phyloP scores from a whole-genome alignment of 1,140 invertebrate species.

The Drosophila aff. region DNA sequence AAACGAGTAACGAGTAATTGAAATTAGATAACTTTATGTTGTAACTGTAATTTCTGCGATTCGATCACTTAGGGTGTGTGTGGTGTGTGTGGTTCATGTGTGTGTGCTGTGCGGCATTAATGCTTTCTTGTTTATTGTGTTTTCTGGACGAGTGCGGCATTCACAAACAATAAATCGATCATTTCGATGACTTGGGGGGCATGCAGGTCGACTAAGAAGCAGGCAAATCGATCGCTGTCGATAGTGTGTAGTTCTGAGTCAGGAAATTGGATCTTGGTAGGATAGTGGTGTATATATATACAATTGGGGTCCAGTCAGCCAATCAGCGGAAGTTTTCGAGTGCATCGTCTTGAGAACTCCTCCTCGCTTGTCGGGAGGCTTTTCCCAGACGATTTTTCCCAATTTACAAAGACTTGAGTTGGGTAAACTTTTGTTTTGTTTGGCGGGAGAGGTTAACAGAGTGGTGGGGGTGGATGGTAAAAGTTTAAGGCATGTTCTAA shows the following conservation, averaged over 20 bases:
- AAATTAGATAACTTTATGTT: conserved; percentile 39
- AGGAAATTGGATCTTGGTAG: not conserved
- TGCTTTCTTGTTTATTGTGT: not conserved
- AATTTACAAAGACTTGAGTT: conserved; percentile 48
- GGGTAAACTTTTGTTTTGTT: conserved; percentile 47
- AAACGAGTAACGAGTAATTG: conserved; percentile 48
- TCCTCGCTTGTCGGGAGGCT: conserved; percentile 10
- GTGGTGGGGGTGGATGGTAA: conserved; percentile 7
- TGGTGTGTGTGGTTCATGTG: conserved; percentile 1
- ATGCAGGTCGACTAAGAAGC: conserved; percentile 29
- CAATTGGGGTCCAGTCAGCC: conserved; percentile 23
- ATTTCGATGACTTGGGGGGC: conserved; percentile 19
- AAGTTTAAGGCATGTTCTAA: conserved; percentile 52
- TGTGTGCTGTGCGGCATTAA: not conserved
- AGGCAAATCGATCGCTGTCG: conserved; percentile 29
- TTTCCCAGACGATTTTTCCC: conserved; percentile 34
- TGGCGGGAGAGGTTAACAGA: conserved; percentile 28
- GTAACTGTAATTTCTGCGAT: conserved; percentile 2
- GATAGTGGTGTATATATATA: conserved; percentile 8
- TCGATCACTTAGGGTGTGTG: conserved; percentile 15
- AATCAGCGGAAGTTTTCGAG: conserved; percentile 37
- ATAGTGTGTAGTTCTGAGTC: conserved; percentile 2
- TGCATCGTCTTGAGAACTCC: conserved; percentile 29
- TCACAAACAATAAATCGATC: conserved; percentile 36
- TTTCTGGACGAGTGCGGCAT: conserved; percentile 18